These are phyloP conservation scores for Digitonthophagus gazella DNA, from an alignment of 2,888 invertebrate genomes.

Conservation along the genomic window DNA sequence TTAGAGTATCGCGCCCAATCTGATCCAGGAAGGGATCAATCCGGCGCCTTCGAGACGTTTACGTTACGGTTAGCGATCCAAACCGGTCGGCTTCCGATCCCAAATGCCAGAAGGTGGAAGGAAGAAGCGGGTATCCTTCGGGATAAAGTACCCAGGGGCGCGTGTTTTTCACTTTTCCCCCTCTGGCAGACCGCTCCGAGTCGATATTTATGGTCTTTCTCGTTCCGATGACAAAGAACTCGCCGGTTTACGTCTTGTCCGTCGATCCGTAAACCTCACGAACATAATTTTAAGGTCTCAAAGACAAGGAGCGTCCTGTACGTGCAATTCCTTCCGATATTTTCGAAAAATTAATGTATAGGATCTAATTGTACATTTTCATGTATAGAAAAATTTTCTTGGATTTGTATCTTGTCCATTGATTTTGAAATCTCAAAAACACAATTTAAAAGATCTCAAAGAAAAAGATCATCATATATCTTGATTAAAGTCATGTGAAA, in stretches of 20 bases:
- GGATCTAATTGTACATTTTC: no score
- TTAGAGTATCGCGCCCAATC: slow-evolving; percentile 9
- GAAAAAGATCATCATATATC: no score
- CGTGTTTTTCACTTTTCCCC: slow-evolving; percentile 13
- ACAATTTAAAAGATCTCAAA: no score
- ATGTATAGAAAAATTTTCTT: no score
- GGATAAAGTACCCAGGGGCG: slow-evolving; percentile 10
- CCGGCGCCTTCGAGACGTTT: slow-evolving; percentile 9
- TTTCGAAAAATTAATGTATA: no score
- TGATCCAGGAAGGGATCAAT: slow-evolving; percentile 4
- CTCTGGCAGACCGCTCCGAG: not conserved
- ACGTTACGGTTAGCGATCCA: slow-evolving; percentile 10
- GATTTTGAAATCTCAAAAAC: no score
- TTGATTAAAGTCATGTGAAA: no score
- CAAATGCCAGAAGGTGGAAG: not conserved
- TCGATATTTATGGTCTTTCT: slow-evolving; percentile 11
- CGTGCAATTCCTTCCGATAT: no score
- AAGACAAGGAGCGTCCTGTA: no score
- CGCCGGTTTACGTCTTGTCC: slow-evolving; percentile 12
- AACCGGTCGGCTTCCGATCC: not conserved
- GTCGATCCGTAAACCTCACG: not conserved
- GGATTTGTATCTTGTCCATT: no score
- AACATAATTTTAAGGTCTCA: slow-evolving; percentile 5
- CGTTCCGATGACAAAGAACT: slow-evolving; percentile 14
- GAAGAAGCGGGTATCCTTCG: not conserved